phyloP scores from a whole-genome alignment of 2,113 vertebrate species.

The Amazona vittata region DNA sequence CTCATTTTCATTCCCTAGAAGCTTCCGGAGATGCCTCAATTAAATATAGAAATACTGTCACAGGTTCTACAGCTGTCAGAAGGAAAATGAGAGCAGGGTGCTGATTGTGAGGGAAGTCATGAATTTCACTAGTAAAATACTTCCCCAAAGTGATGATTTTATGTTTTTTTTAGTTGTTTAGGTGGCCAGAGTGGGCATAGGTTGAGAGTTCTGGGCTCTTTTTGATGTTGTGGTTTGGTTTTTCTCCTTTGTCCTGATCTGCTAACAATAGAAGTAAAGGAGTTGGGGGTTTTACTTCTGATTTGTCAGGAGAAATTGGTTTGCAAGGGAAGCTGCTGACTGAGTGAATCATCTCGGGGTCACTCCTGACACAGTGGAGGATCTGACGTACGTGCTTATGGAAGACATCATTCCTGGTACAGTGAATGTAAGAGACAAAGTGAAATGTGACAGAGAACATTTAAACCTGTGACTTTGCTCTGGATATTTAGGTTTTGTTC shows the following conservation, averaged over 20 bases:
- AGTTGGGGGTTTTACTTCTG: not conserved
- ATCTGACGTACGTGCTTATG: fast-evolving
- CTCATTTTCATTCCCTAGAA: not conserved
- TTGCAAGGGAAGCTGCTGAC: not conserved
- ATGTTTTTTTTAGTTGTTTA: not conserved
- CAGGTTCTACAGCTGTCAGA: not conserved
- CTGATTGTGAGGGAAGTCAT: not conserved
- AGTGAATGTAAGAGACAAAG: not conserved
- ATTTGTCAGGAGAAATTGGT: not conserved
- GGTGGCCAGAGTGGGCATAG: not conserved
- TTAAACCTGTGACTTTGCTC: not conserved
- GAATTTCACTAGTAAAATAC: not conserved
- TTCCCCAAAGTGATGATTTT: not conserved
- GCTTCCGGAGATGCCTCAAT: not conserved
- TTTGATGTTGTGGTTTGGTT: not conserved
- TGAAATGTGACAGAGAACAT: not conserved
- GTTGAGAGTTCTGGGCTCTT: not conserved
- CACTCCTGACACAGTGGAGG: not conserved
- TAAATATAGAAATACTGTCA: not conserved
- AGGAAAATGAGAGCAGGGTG: not conserved
- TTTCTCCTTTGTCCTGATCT: not conserved
- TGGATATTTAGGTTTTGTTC: not conserved
- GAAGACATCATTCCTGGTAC: not conserved
- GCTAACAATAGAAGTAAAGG: not conserved
- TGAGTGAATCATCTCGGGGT: not conserved